phyloP scores from a whole-genome alignment of 30 jellyfish, hydroid and myxozoan genomes.

The Hydractinia symbiolongicarpus region DNA sequence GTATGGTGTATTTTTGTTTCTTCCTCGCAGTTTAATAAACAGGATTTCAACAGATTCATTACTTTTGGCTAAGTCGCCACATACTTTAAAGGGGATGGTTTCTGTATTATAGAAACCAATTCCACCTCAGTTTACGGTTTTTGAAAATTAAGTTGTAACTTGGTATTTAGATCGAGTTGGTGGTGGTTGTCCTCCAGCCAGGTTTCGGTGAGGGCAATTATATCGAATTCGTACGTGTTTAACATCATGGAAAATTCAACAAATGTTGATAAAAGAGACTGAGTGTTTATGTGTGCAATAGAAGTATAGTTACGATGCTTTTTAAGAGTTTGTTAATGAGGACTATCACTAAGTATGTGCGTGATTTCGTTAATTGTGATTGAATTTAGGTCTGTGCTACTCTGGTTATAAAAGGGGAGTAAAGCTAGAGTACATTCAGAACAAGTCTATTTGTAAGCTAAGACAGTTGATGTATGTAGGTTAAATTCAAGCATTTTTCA shows the following conservation, averaged over 20 bases:
- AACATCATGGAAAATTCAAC: constrained; percentile 40
- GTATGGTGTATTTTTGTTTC: constrained; percentile 43
- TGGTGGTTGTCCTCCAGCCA: constrained; percentile 58
- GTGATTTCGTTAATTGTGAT: not conserved
- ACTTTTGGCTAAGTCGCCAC: constrained; percentile 40
- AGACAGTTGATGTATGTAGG: not conserved
- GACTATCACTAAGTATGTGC: not conserved
- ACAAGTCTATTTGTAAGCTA: not conserved
- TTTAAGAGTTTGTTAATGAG: not conserved
- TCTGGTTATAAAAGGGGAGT: not conserved
- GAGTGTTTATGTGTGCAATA: not conserved
- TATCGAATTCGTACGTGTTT: constrained; percentile 43
- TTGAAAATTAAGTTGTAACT: constrained; percentile 46
- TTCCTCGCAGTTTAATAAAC: constrained; percentile 51
- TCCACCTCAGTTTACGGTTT: constrained; percentile 61
- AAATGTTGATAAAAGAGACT: constrained; percentile 46
- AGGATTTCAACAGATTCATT: constrained; percentile 41
- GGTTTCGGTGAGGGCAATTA: constrained; percentile 55
- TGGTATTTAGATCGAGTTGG: constrained; percentile 43
- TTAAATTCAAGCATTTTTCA: not conserved
- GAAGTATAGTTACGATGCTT: not conserved
- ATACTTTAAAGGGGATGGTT: constrained; percentile 28
- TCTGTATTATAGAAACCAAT: constrained; percentile 29
- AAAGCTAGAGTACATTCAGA: not conserved
- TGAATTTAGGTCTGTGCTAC: not conserved